phyloP scores from a whole-genome alignment of 2,888 invertebrate genomes.

The Drosophila melanocephala region DNA sequence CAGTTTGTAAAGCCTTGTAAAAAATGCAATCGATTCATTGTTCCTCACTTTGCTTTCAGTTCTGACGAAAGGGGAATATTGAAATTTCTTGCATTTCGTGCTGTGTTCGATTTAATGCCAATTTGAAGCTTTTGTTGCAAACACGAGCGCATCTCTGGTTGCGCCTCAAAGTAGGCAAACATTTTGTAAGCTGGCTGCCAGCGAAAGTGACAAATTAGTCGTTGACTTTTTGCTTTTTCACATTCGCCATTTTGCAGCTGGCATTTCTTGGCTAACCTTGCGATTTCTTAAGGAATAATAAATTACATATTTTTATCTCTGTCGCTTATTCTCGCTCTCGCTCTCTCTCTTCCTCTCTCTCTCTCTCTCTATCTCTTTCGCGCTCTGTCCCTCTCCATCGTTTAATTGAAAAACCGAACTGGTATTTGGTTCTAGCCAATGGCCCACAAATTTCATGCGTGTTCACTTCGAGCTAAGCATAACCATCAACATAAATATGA shows the following conservation, averaged over 20 bases:
- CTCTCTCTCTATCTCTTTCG: not conserved
- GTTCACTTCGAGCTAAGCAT: slow-evolving; percentile 18
- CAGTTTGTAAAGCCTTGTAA: not conserved
- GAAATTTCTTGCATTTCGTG: not conserved
- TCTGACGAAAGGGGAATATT: not conserved
- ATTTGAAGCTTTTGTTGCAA: too few species aligned
- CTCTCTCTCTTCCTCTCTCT: not conserved
- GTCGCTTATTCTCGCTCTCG: not conserved
- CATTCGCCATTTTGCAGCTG: slow-evolving; percentile 34
- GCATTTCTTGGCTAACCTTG: slow-evolving; percentile 43
- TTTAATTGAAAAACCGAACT: slow-evolving; percentile 7
- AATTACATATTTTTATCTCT: slow-evolving; percentile 27
- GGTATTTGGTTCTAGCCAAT: slow-evolving; percentile 21
- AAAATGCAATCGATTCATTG: not conserved
- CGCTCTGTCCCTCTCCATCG: not conserved
- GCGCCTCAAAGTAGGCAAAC: slow-evolving; percentile 37
- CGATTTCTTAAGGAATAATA: slow-evolving; percentile 50
- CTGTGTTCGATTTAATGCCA: not conserved
- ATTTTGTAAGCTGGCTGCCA: slow-evolving; percentile 24
- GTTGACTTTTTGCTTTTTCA: slow-evolving; percentile 28
- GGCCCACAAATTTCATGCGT: slow-evolving; percentile 28
- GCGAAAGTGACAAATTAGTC: slow-evolving; percentile 56
- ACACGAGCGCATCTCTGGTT: slow-evolving; percentile 30
- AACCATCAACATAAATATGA: slow-evolving; percentile 16
- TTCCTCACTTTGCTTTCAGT: not conserved